These are phyloP conservation scores for Sebastes schlegelii DNA, from an alignment of 2,113 vertebrate genomes.

Conservation along the genomic window DNA sequence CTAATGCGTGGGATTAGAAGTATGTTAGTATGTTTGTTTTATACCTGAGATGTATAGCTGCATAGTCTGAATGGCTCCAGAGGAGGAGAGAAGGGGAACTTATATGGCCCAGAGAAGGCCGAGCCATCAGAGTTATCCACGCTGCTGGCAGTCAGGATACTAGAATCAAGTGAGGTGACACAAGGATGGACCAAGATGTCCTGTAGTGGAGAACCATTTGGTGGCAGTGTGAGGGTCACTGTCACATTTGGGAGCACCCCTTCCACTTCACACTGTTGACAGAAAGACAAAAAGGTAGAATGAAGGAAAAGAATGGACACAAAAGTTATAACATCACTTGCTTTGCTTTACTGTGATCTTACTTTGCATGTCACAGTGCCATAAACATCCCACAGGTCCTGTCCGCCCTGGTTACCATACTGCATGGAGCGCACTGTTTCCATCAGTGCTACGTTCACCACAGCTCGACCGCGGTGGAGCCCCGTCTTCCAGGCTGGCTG, in stretches of 20 bases:
- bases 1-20: background rate
- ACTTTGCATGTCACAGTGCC: constrained; percentile 95
- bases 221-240: constrained; percentile 89
- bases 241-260: constrained; percentile 91
- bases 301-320: background rate
- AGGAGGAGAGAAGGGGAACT: constrained; percentile 94
- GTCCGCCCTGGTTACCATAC: constrained; percentile 87
- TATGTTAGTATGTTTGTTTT: background rate
- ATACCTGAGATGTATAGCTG: constrained; percentile 94
- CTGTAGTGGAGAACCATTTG: constrained; percentile 92
- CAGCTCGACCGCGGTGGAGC: constrained; percentile 88
- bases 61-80: constrained; percentile 92
- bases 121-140: constrained; percentile 87
- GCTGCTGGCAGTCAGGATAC: constrained; percentile 90
- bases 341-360: constrained; percentile 39
- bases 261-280: constrained; percentile 92
- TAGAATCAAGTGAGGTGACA: constrained; percentile 91
- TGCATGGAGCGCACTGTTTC: constrained; percentile 95
- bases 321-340: background rate
- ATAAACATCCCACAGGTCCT: constrained; percentile 93
- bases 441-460: constrained; percentile 87
- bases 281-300: constrained; percentile 13
- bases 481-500: constrained; percentile 92
- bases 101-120: constrained; percentile 92
- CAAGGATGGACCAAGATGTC: constrained; percentile 94